phyloP scores from a whole-genome alignment of 2,113 vertebrate species.

The Scopus umbretta region DNA sequence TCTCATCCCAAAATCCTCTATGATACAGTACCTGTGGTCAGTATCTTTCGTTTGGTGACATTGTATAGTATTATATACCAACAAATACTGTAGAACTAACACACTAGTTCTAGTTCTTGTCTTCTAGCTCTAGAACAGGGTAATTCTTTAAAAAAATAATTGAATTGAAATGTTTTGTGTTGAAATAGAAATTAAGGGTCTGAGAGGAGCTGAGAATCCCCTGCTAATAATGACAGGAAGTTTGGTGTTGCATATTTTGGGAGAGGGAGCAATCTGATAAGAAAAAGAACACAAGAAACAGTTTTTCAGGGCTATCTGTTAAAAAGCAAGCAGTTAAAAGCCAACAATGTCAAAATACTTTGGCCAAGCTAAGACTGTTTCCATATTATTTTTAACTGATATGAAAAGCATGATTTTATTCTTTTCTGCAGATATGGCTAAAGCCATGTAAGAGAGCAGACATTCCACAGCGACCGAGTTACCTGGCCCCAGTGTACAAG shows the following conservation, averaged over 20 bases:
- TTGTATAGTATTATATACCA: neutral
- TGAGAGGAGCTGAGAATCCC: neutral
- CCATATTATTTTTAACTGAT: neutral
- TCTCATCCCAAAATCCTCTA: slow-evolving; percentile 87
- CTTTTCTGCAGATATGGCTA: slow-evolving; percentile 81
- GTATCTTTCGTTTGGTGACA: neutral
- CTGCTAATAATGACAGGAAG: neutral
- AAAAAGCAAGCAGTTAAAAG: neutral
- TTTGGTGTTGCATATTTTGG: neutral
- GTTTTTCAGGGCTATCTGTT: neutral
- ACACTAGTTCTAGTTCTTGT: neutral
- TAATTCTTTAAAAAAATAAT: neutral
- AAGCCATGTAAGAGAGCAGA: slow-evolving; percentile 79
- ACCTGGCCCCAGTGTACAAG: slow-evolving; percentile 82
- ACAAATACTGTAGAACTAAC: neutral
- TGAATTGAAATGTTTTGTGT: neutral
- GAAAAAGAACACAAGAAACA: neutral
- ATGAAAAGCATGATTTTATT: neutral
- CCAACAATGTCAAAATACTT: neutral
- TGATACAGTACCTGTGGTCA: slow-evolving; percentile 84
- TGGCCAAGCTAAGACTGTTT: neutral
- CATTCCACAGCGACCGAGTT: slow-evolving; percentile 75
- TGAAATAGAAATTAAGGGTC: neutral
- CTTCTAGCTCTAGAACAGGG: no score
- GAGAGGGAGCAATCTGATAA: neutral